Base-by-base conservation (phyloP, 2,888 invertebrate genomes). In the Cenopis cana region DNA sequence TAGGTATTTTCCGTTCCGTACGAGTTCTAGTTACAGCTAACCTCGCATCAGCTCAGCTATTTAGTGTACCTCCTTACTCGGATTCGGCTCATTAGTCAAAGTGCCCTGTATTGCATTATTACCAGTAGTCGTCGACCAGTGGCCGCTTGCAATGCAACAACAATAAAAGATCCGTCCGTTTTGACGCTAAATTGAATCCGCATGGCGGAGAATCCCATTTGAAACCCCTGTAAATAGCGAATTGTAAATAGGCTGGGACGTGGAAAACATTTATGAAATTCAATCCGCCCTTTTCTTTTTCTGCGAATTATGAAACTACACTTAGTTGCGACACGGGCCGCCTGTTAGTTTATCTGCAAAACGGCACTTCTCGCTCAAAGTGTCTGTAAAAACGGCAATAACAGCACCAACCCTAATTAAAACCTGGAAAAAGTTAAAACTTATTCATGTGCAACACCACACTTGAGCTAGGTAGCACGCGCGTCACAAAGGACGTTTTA, bases 121-220 rank as follows among this genome's bases (percentile, higher is more conserved):
- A 10, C 9, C 36, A 29, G 17, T n/a, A 24, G 4, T 18, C 66
- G 33, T 57, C 29, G 46, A 49, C 66, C 46, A 41, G 29, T 18
- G 33, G 46, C 24, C 52, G 50, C 29, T 54, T 18, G 20, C 68
- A 67, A 73, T 18, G 20, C 68, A 67, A 73, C 73, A 69, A 72
- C 36, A 81, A 81, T 82, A 87, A 89, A 89, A 87, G 88, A 85
- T 82, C 84, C 84, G 85, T 85, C 87, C 88, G 86, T 87, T 89
- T 88, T 86, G 86, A 85, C 86, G 85, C 87, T 85, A 89, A 91
- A 93, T 92, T 91, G 90, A 93, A 93, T 91, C 85, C 84, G 83
- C 89, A 91, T 87, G 81, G 88, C 83, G 76, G 78, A 77, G 83
- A 85, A 85, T 86, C 84, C 81, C 86, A 84, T 82, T 86, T 83